These are phyloP conservation scores for Etia nguti DNA, from an alignment of 2,113 vertebrate species.

Conservation along the genomic window DNA sequence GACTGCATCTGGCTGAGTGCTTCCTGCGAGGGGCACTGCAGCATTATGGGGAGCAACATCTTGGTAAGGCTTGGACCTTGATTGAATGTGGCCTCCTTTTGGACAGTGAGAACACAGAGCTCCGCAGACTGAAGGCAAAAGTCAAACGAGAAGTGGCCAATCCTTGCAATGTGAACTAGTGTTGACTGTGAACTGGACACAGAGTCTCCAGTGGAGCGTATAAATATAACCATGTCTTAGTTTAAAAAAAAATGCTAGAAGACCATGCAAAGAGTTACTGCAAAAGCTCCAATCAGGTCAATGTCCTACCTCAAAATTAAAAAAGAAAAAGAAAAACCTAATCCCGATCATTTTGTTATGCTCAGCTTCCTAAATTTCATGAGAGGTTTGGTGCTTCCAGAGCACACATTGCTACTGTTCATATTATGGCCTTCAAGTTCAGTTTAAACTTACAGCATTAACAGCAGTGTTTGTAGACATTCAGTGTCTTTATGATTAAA, in stretches of 20 bases:
- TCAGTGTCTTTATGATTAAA: neutral
- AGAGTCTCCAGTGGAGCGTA: neutral
- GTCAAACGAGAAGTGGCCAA: conserved; percentile 76
- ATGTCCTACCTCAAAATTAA: neutral
- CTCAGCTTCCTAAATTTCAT: neutral
- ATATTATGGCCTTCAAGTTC: neutral
- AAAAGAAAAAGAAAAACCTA: neutral
- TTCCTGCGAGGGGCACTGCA: conserved; percentile 72
- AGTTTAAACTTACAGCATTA: neutral
- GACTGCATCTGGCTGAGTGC: conserved; percentile 45
- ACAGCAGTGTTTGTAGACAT: neutral
- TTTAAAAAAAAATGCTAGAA: neutral
- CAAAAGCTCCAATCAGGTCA: neutral
- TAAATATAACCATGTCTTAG: neutral
- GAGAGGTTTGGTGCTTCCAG: neutral
- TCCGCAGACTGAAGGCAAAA: conserved; percentile 78
- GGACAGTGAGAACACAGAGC: conserved; percentile 69
- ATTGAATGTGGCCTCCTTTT: conserved; percentile 78
- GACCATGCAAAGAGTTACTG: fast-evolving
- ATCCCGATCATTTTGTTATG: neutral
- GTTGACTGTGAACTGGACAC: neutral
- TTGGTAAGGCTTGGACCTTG: conserved; percentile 77
- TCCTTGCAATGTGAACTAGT: conserved; percentile 82
- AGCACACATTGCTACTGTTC: neutral
- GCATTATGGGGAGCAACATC: conserved; percentile 72